phyloP scores from a whole-genome alignment of 2,888 invertebrate genomes.

The Dasypolia templi region DNA sequence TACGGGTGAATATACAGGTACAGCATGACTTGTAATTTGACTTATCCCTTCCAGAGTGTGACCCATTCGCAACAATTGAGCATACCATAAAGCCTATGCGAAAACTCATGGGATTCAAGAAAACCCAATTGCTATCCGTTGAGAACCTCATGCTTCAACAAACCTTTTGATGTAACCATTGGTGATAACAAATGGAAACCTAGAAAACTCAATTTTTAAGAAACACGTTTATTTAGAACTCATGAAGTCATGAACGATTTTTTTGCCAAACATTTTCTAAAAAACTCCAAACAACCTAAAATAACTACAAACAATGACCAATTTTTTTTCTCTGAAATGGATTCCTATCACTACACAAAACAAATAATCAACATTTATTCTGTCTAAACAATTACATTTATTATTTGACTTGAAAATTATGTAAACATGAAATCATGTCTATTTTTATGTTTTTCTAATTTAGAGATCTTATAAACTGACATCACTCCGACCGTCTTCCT shows the following conservation, averaged over 20 bases:
- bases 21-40: too few relatives aligned
- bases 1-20: too few relatives aligned
- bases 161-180: too few relatives aligned
- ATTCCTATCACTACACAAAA: slow-evolving; percentile 30
- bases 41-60: too few relatives aligned
- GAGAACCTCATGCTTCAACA: too few relatives aligned
- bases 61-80: too few relatives aligned
- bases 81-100: too few relatives aligned
- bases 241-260: background rate
- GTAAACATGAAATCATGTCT: slow-evolving; percentile 20
- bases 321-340: slow-evolving; percentile 29
- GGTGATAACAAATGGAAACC: background rate
- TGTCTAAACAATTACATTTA: slow-evolving; percentile 1
- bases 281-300: slow-evolving; percentile 8
- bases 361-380: slow-evolving; percentile 28
- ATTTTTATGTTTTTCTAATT: background rate
- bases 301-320: slow-evolving; percentile 33
- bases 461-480: background rate
- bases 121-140: too few relatives aligned
- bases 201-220: background rate
- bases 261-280: background rate
- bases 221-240: slow-evolving; percentile 3
- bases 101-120: too few relatives aligned
- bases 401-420: background rate
- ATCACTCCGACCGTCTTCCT: background rate